Conservation (phyloP, 2,797 vertebrate genomes). For the Crypturellus tataupa region DNA sequence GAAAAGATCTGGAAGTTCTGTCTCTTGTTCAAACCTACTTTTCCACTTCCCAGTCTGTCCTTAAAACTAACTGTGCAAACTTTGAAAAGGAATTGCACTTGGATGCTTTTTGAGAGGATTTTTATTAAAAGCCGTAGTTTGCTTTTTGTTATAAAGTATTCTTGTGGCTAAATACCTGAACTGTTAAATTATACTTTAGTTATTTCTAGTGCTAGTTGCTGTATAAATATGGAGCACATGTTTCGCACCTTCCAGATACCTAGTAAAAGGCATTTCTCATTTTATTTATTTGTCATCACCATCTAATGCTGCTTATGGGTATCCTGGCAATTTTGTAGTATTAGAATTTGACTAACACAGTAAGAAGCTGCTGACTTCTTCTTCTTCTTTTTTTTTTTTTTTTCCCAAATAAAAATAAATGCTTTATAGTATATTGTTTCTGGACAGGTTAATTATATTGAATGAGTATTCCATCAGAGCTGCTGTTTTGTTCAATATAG, state of each 20-base stretch:
- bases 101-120: not conserved
- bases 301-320: too few species aligned
- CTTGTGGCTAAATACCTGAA: not conserved
- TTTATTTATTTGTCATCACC: too few species aligned
- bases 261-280: not conserved
- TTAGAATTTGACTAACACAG: constrained; percentile 24
- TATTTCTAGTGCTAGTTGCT: not conserved
- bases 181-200: not conserved
- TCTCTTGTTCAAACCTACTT: not conserved
- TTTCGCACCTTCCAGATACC: not conserved
- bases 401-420: constrained; percentile 27
- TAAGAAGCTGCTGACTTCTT: not conserved
- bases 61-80: not conserved
- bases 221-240: not conserved
- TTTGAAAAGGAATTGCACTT: not conserved
- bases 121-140: not conserved
- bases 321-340: not conserved
- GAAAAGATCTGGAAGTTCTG: not conserved
- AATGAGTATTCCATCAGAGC: constrained; percentile 15
- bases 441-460: not conserved
- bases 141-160: not conserved
- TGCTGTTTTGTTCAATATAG: not conserved
- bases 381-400: constrained; percentile 49
- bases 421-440: not conserved
- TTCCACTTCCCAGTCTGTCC: not conserved